Evolutionary conservation across 1,140 invertebrate species (phyloP).

Genomic region (Drosophila micromelanica): DNA sequence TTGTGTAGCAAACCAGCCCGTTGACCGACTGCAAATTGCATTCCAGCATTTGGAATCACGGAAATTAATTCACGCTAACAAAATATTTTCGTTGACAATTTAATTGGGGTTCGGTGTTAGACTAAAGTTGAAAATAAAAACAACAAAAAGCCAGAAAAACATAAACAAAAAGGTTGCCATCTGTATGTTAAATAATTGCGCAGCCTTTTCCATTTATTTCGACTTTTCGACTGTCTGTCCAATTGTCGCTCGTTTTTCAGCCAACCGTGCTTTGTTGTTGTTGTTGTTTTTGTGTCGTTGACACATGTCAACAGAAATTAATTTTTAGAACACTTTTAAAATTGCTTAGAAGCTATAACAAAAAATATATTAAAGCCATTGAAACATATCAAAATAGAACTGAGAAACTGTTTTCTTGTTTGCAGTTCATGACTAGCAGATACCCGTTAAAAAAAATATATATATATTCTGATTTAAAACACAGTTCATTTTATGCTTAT

Average conservation of each 20-base stretch:
- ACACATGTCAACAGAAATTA: conserved; percentile 75
- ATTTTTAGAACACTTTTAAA: conserved; percentile 52
- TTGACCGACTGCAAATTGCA: conserved; percentile 35
- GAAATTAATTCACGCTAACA: conserved; percentile 62
- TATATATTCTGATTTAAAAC: no score
- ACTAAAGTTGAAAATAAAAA: conserved; percentile 19
- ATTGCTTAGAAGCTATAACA: conserved; percentile 7
- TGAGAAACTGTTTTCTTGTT: no score
- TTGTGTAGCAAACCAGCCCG: not conserved
- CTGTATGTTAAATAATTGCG: conserved; percentile 68
- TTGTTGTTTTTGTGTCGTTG: conserved; percentile 52
- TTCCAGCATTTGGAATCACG: conserved; percentile 55
- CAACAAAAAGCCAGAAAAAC: not conserved
- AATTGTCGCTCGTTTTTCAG: conserved; percentile 55
- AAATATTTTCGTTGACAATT: conserved; percentile 66
- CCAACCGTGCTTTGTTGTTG: conserved; percentile 45
- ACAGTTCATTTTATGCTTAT: no score
- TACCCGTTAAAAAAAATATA: no score
- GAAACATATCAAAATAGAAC: not conserved
- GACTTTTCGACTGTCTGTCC: not conserved
- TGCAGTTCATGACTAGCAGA: no score
- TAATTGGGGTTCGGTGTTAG: conserved; percentile 52
- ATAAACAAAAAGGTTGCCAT: conserved; percentile 48
- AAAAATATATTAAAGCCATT: conserved; percentile 6
- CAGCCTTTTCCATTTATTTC: conserved; percentile 70